These are phyloP conservation scores for Coptotermes formosanus DNA, from an alignment of 1,140 invertebrate species.

Conservation along the genomic window DNA sequence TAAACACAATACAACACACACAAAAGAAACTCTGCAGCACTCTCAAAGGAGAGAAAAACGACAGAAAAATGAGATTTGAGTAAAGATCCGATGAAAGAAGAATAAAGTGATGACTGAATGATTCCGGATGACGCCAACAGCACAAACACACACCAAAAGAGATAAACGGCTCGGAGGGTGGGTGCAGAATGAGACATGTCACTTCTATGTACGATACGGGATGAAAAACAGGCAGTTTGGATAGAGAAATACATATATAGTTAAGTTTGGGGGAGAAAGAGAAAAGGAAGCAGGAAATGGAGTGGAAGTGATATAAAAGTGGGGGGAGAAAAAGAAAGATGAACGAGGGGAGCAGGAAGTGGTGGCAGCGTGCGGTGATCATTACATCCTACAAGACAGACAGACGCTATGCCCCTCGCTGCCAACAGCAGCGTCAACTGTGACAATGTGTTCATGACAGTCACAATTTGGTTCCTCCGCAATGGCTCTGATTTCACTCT, in stretches of 20 bases:
- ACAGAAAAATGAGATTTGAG: neutral
- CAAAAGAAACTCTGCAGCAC: neutral
- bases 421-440: neutral
- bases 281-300: neutral
- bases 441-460: neutral
- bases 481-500: neutral
- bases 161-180: neutral
- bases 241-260: neutral
- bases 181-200: neutral
- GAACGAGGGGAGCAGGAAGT: neutral
- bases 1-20: no score
- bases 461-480: neutral
- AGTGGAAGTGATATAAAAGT: conserved; percentile 14
- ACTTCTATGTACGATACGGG: neutral
- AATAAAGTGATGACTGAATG: neutral
- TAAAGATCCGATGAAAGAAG: neutral
- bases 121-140: neutral
- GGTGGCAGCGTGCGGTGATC: neutral
- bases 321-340: neutral
- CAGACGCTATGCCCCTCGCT: neutral
- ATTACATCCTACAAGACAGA: neutral
- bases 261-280: neutral
- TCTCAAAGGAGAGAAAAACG: neutral
- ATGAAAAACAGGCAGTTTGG: neutral
- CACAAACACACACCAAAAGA: neutral